Base-by-base conservation (phyloP, 2,888 invertebrate species). In the Meghimatium bilineatum region DNA sequence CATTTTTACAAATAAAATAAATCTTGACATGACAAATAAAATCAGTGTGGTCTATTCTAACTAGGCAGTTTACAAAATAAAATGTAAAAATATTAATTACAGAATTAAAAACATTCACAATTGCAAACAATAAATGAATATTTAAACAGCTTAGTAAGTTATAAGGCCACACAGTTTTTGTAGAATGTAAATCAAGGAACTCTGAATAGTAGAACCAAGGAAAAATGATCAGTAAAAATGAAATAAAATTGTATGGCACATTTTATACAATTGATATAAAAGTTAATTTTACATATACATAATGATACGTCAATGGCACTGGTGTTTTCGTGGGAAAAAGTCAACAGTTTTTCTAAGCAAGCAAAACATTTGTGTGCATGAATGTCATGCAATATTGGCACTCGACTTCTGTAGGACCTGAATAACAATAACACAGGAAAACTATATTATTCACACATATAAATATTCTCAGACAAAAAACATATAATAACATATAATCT, bases 121-220 rank as follows among this genome's bases (percentile, higher is more conserved):
- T 26, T 6, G 20, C 20, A 17, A 56, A 56, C 20, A 23, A 56
- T 23, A 56, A 56, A 56, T 44, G 44, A 34, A 67, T 32, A 67
- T 10, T 49, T 6, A 72, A 52, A 74, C 20, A 49, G 56, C 29
- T 60, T 38, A n/a, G 14, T 63, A 77, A 77, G 63, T 36, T 60
- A 36, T 77, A 77, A 77, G 77, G 77, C 77, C 77, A 77, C 77
- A 77, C 49, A 63, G 60, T 60, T 12, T 60, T 77, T 52, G 52
- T 75, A 75, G 56, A 75, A 6, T 60, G 77, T 63, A 77, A 38
- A 77, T 77, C 6, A 63, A 63, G 17, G 38, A 63, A 60, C 34
- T 63, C 60, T 12, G 63, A 60, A 60, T 49, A 77, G 60, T n/a
- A 77, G 52, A 74, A 74, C n/a, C 29, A 76, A 60, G 23, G 23